Evolutionary conservation across 2,797 vertebrate species (phyloP).

Genomic region (Melanotaenia parkinsoni): DNA sequence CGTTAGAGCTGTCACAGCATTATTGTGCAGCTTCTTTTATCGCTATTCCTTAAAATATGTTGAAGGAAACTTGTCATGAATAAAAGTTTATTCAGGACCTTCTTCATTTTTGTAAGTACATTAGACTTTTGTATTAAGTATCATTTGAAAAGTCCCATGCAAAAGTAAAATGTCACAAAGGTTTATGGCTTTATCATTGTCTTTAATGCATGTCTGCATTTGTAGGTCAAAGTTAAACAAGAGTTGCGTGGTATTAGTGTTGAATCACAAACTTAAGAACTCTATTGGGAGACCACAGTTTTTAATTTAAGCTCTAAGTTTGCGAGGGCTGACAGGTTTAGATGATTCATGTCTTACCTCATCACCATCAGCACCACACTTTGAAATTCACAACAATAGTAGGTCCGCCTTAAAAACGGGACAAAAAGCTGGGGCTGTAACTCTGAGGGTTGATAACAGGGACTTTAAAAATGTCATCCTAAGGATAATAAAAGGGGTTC

Average conservation of each 20-base stretch:
- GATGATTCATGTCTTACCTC: slow-evolving; percentile 3
- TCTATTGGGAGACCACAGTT: neutral
- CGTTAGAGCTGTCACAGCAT: slow-evolving; percentile 1
- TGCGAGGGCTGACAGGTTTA: slow-evolving; percentile 10
- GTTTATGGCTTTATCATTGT: slow-evolving; percentile 32
- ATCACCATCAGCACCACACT: neutral
- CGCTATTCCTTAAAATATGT: neutral
- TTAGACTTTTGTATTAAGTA: slow-evolving; percentile 7
- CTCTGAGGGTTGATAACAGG: slow-evolving; percentile 21
- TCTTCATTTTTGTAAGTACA: neutral
- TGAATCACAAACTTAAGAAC: slow-evolving; percentile 19
- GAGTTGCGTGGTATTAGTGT: slow-evolving; percentile 11
- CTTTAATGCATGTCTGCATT: slow-evolving; percentile 11
- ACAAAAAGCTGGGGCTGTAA: slow-evolving; percentile 29
- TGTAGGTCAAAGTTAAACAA: slow-evolving; percentile 34
- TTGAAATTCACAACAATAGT: slow-evolving; percentile 22
- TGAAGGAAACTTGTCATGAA: neutral
- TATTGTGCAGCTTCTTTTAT: slow-evolving; percentile 2
- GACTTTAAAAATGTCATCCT: slow-evolving; percentile 46
- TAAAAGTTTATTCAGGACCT: neutral
- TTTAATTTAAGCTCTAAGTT: slow-evolving; percentile 17
- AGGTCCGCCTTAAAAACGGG: slow-evolving; percentile 25
- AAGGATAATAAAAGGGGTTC: slow-evolving; percentile 26
- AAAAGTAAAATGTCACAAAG: slow-evolving; percentile 10
- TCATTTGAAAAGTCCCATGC: slow-evolving; percentile 12